Base-by-base conservation (phyloP, 2,888 invertebrate genomes). In the Tethea ocularis region DNA sequence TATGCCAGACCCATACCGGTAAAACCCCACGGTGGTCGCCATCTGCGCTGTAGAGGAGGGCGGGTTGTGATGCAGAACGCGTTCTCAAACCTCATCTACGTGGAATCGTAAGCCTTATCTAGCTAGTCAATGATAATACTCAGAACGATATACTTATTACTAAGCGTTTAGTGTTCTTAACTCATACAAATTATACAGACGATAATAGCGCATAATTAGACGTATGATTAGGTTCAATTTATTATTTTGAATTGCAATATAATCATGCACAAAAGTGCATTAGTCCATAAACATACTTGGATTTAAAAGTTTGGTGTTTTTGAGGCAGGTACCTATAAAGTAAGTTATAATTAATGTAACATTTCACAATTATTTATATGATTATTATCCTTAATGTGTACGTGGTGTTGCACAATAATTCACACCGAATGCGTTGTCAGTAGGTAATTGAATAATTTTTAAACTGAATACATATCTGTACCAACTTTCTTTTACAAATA, bases 221-320 rank as follows among this genome's bases (percentile, higher is more conserved):
- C 38, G n/a, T 5, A 38, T 38, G 4, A 38, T 38, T n/a, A 38
- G 38, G 38, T 5, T n/a, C 38, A 5, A n/a, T 38, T 38, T 38
- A 38, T 33, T 33, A 33, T 11, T 13, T 13, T 13, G 13, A 2
- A 2, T 33, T 33, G 33, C 11, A 24, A 13, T 33, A 33, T 13
- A 13, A 11, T 33, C 1, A 2, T 2, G 6, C 6, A 8, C 1
- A 8, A 7, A 33, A 33, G 13, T 13, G 33, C 13, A 52, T 52
- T 13, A 23, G 23, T 60, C 53, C 38, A 66, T 58, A 24, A 60
- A 60, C 54, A 67, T 61, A 53, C 58, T 61, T 63, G 52, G 59
- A 60, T 58, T 56, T 52, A 59, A 63, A 70, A 67, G 63, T 63
- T 15, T 5, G 38, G 13, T 46, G 29, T 59, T 10, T 46, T 20